A percentile compares a stretch with the other conserved stretches of the same genome.
phyloP scores from a whole-genome alignment of 2,797 vertebrate species.

The Arremon aurantiirostris region DNA sequence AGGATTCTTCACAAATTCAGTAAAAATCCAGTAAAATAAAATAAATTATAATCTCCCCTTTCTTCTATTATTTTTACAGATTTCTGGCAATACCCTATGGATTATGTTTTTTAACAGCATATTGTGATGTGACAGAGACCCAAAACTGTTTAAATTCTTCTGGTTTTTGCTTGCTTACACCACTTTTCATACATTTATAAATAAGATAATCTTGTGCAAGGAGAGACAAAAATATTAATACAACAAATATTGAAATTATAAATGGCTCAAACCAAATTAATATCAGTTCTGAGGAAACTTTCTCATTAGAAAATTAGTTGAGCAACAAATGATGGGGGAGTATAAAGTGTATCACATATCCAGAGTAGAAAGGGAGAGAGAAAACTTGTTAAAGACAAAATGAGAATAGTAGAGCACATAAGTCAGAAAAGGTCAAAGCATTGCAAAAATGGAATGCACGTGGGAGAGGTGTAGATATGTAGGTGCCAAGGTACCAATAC shows the following conservation, averaged over 20 bases:
- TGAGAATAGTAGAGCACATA: not conserved
- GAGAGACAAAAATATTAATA: not conserved
- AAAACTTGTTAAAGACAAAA: not conserved
- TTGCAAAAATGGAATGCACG: not conserved
- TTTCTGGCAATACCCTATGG: not conserved
- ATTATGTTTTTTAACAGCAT: not conserved
- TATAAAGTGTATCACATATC: not conserved
- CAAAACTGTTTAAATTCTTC: not conserved
- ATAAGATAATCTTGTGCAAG: not conserved
- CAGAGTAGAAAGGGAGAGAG: not conserved
- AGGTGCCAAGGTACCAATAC: not conserved
- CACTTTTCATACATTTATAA: not conserved
- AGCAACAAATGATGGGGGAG: not conserved
- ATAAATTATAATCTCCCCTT: accelerated
- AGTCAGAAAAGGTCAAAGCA: not conserved
- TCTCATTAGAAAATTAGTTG: not conserved
- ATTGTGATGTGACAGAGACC: not conserved
- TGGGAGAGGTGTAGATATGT: not conserved
- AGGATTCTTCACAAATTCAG: not conserved
- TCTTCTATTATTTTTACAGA: not conserved
- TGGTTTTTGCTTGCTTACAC: not conserved
- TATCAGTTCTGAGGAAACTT: not conserved
- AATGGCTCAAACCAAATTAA: not conserved
- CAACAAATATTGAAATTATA: not conserved
- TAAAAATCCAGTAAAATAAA: not conserved